Base-by-base conservation (phyloP, 2,888 invertebrate species). In the Lithophane ornitopus region DNA sequence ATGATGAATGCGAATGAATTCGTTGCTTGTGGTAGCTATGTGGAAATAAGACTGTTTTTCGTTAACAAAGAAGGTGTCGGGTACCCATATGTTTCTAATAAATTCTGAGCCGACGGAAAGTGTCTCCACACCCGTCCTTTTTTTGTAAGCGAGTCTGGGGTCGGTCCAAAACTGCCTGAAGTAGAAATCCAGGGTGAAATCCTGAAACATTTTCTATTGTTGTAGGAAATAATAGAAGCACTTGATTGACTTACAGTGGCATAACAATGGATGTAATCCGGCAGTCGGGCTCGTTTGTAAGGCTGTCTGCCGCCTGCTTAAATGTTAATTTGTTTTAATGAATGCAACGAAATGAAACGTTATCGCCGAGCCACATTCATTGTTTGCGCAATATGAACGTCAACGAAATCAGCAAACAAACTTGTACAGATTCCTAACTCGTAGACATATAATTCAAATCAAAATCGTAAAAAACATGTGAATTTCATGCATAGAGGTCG, bases 31-130 rank as follows among this genome's bases (percentile, higher is more conserved):
- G 91, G 99, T 99, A 89, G 99, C 99, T 96, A 99, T 98, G 97
- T 99, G 99, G 97, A 99, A 99, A 97, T 99, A 99, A 90, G 99
- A 99, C 97, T 99, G 99, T 97, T 99, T 99, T 97, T 99, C 99
- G 97, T 99, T 99, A 91, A 99, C 99, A 96, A 99, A 99, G 97
- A 99, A 99, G 85, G 99, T 99, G 96, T 99, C 99, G 88, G 99
- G 99, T 91, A 99, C 99, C 99, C 99, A 99, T 94, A 99, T 99
- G 96, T 98, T 99, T 95, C 98, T 98, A 95, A 99, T 98, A 97
- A 99, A 99, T 96, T 99, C 99, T 82, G 99, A 99, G 90, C 99
- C 99, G 87, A 99, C 99, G 88, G 98, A 98, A 87, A 99, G 97
- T 89, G 98, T 98, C 95, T 98, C 98, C 89, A 99, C 98, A 87